Base-by-base conservation (phyloP, 2,797 vertebrate genomes). In the Cuniculus paca region DNA sequence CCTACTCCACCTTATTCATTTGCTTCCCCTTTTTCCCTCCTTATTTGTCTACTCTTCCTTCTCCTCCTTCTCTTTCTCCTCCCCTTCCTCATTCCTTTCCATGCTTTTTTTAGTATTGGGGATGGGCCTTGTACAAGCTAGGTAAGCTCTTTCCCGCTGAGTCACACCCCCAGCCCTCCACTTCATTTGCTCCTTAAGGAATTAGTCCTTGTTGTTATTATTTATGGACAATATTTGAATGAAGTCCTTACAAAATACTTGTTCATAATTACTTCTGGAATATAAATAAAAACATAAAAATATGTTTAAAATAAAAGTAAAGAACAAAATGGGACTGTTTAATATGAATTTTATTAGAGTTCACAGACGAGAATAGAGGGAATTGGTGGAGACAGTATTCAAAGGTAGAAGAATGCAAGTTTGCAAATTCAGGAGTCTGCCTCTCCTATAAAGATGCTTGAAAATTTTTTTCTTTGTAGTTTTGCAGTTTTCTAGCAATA, bases 41-140 rank as follows among this genome's bases (percentile, higher is more conserved):
- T 52, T 10, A 5, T 54, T n/a, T 2, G 6, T 5, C 36, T 10
- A 8, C 31, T 22, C 6, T n/a, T 4, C 20, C 14, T 22, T 2
- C 26, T 28, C 10, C 13, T 39, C 4, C 68, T 42, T 36, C 20
- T 24, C 24, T 24, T 7, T 45, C 42, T 45, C 45, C 28, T 45
- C 5, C 17, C 2, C 9, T 34, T 60, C 42, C 8, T 60, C 20
- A 7, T 60, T 60, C 22, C 39, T 28, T 16, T 24, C 13, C 34
- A 1, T 0, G 4, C 24, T 7, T 20, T 39, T 50, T 45, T 10
- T 31, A 42, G n/a, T 52, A 8, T 14, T 56, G 16, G 9, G 8
- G 36, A 20, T 50, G 14, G 50, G 19, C 0, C 78, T 31, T 22
- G 2, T 2, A 0, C 19, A 26, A 20, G 10, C 12, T 75, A 34